Conservation (phyloP, 2,113 vertebrate genomes). For the Puma concolor region DNA sequence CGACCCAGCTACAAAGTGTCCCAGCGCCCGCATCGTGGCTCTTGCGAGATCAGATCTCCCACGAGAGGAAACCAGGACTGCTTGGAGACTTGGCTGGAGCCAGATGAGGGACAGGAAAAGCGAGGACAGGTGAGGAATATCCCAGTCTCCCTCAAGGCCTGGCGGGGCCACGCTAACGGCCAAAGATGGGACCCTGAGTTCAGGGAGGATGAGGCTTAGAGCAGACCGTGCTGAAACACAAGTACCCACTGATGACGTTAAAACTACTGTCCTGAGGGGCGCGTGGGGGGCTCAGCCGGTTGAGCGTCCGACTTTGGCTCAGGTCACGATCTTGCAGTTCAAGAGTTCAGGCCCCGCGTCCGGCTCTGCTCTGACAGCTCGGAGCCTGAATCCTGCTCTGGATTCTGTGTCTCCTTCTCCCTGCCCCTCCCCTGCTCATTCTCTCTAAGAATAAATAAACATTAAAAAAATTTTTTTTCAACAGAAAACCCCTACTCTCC, state of each 20-base stretch:
- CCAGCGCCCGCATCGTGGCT: background rate
- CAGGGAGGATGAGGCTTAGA: background rate
- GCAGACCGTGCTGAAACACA: accelerated
- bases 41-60: background rate
- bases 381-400: too few relatives aligned
- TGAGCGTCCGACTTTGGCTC: too few relatives aligned
- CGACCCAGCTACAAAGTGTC: background rate
- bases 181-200: accelerated
- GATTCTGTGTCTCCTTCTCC: too few relatives aligned
- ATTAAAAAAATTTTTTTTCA: too few relatives aligned
- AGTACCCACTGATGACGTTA: background rate
- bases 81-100: background rate
- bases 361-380: too few relatives aligned
- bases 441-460: too few relatives aligned
- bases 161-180: background rate
- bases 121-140: too few relatives aligned
- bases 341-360: too few relatives aligned
- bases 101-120: background rate
- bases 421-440: too few relatives aligned
- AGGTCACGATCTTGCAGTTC: too few relatives aligned
- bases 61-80: background rate
- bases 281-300: too few relatives aligned
- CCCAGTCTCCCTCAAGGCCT: background rate
- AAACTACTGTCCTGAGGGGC: background rate
- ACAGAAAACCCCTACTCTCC: too few relatives aligned